A percentile compares a stretch with the other conserved stretches of the same genome.
Conservation (phyloP, 30 jellyfish, hydroid and myxozoan species). For the Sanderia malayensis region DNA sequence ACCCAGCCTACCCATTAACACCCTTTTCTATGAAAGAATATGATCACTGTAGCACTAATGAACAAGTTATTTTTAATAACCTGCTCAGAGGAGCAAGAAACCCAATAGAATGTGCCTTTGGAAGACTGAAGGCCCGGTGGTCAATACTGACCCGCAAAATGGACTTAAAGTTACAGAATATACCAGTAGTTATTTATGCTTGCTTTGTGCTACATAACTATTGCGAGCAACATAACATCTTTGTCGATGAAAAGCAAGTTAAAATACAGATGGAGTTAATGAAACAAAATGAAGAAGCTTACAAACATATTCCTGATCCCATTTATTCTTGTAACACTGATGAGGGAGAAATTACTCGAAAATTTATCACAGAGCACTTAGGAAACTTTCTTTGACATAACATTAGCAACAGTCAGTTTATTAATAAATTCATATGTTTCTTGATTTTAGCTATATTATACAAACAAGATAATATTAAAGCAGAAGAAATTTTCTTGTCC, state of each 20-base stretch:
- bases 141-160: slow-evolving; percentile 25
- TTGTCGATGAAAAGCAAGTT: slow-evolving; percentile 29
- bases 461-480: too few relatives aligned
- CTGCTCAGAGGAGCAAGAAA: slow-evolving; percentile 48
- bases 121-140: slow-evolving; percentile 65
- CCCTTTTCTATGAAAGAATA: neutral
- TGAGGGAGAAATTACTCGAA: slow-evolving; percentile 12
- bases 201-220: slow-evolving; percentile 53
- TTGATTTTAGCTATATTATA: too few relatives aligned
- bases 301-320: slow-evolving; percentile 8
- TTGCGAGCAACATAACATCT: slow-evolving; percentile 16
- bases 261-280: slow-evolving; percentile 14
- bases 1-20: neutral
- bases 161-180: slow-evolving; percentile 3
- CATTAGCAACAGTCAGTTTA: slow-evolving; percentile 1
- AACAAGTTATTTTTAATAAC: slow-evolving; percentile 31
- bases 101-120: slow-evolving; percentile 60
- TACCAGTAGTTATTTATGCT: slow-evolving; percentile 39
- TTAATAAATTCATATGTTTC: neutral
- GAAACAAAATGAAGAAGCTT: slow-evolving; percentile 15
- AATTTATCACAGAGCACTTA: neutral
- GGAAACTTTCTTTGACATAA: neutral
- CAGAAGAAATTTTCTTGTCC: neutral
- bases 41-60: slow-evolving; percentile 26
- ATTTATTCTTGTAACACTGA: slow-evolving; percentile 3